phyloP scores from a whole-genome alignment of 2,797 vertebrate species.

The Gallinago stenura region DNA sequence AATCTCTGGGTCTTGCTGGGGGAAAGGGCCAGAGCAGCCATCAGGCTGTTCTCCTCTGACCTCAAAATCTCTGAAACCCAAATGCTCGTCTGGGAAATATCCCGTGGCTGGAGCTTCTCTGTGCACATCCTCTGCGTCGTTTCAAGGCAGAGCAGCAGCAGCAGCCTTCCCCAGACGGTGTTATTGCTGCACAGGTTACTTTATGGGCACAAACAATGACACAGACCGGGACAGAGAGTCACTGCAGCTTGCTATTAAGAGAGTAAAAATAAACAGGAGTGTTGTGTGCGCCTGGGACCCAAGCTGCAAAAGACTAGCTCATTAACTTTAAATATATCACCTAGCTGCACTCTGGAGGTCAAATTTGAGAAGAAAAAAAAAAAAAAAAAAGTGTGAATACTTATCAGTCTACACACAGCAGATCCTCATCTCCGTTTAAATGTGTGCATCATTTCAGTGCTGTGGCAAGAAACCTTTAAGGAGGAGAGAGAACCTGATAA shows the following conservation, averaged over 20 bases:
- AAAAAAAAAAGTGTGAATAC: neutral
- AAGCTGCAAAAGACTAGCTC: constrained; percentile 41
- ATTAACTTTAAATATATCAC: constrained; percentile 63
- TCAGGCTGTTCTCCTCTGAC: neutral
- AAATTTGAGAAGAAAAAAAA: neutral
- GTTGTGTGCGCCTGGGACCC: neutral
- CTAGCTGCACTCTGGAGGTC: constrained; percentile 50
- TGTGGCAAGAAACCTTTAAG: neutral
- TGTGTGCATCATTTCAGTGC: neutral
- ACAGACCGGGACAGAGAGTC: neutral
- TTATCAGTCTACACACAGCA: neutral
- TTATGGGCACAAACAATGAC: neutral
- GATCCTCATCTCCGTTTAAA: neutral
- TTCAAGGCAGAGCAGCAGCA: neutral
- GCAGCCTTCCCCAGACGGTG: neutral
- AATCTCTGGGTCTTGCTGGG: neutral
- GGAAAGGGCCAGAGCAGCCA: neutral
- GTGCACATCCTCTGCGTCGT: neutral
- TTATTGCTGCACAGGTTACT: neutral
- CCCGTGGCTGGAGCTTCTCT: neutral
- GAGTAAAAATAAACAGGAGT: constrained; percentile 55
- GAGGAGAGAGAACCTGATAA: neutral
- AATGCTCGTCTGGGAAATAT: neutral
- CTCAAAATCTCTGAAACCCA: neutral
- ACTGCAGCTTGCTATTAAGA: constrained; percentile 29